Conservation (phyloP, 37 sponge, comb jelly and placozoan species). For the Theonella swinhoei region DNA sequence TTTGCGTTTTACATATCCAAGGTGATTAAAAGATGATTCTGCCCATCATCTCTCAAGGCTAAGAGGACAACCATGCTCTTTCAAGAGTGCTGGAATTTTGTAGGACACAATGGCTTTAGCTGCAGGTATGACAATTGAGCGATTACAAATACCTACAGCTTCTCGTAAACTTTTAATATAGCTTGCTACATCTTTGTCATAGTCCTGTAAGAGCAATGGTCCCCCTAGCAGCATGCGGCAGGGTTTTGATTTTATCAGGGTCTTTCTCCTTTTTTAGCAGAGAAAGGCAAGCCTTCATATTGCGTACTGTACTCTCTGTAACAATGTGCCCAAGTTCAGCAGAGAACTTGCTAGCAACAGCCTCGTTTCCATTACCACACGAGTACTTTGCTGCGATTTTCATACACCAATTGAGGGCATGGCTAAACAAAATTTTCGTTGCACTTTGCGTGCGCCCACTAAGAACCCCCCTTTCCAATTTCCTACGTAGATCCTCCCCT, state of each 20-base stretch:
- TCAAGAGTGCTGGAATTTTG: conserved; percentile 20
- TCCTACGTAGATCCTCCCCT: no score
- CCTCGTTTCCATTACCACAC: background rate
- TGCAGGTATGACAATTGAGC: conserved; percentile 27
- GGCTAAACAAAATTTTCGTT: no score
- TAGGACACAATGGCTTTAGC: conserved; percentile 14
- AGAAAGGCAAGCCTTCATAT: background rate
- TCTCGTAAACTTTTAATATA: conserved; percentile 3
- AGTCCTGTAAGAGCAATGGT: background rate
- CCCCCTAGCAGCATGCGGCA: background rate
- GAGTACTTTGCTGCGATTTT: background rate
- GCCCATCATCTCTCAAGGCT: conserved; percentile 1
- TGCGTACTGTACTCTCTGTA: background rate
- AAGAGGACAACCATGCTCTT: conserved; percentile 20
- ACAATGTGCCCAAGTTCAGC: background rate
- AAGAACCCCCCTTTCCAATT: no score
- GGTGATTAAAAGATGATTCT: conserved; percentile 7
- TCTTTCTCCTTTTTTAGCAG: background rate
- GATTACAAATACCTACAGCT: conserved; percentile 32
- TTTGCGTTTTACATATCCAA: conserved; percentile 26
- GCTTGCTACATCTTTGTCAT: background rate
- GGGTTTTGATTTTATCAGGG: background rate
- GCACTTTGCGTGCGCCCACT: no score
- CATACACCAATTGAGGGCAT: no score
- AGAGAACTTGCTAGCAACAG: background rate